phyloP scores from a whole-genome alignment of 2,797 vertebrate genomes.

The Coregonus suidteri region DNA sequence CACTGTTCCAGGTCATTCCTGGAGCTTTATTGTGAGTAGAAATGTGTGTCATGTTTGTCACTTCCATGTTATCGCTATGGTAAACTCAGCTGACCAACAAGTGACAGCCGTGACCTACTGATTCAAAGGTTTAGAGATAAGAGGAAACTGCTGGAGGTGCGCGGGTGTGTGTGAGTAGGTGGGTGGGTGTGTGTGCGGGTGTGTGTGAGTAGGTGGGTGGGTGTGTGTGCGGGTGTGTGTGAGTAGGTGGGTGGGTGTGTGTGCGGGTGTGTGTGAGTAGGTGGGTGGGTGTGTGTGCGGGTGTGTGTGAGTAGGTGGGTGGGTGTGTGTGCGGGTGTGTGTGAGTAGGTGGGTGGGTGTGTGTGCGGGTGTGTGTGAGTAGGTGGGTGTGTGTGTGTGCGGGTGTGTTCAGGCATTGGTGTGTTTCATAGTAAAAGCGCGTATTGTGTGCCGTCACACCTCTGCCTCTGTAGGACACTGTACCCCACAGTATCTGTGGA shows the following conservation, averaged over 20 bases:
- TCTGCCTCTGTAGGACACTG: not conserved
- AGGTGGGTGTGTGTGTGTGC: not conserved
- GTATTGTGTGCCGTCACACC: not conserved
- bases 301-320: not conserved
- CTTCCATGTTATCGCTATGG: not conserved
- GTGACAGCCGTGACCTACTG: not conserved
- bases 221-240: too few relatives aligned
- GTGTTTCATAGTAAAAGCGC: not conserved
- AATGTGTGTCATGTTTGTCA: not conserved
- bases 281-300: not conserved
- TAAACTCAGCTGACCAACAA: constrained; percentile 2
- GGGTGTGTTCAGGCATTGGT: not conserved
- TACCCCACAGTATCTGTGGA: not conserved
- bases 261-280: not conserved
- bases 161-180: not conserved
- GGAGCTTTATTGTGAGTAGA: not conserved
- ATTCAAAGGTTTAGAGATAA: not conserved
- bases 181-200: too few relatives aligned
- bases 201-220: too few relatives aligned
- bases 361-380: too few relatives aligned
- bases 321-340: too few relatives aligned
- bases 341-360: too few relatives aligned
- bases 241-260: not conserved
- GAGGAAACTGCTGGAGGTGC: not conserved
- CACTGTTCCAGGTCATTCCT: not conserved